Evolutionary conservation across 2,888 invertebrate species (phyloP).

Genomic region (Orthonevra nobilis): DNA sequence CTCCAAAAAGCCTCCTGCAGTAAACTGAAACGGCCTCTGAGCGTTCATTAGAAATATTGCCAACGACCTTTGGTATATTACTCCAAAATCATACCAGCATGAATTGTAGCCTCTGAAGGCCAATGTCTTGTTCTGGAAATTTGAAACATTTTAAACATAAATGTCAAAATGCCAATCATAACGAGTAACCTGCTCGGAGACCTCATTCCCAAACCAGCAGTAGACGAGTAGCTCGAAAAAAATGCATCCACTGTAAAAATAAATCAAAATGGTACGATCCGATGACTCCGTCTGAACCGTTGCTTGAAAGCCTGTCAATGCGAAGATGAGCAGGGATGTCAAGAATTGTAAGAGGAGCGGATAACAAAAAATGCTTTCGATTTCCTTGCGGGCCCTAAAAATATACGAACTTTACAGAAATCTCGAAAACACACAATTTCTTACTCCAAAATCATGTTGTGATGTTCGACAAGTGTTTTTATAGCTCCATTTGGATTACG

Average conservation of each 20-base stretch:
- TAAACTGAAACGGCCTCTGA: constrained; percentile 73
- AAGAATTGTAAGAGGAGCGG: constrained; percentile 74
- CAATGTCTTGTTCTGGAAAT: constrained; percentile 73
- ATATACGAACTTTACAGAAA: no score
- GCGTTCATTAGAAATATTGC: constrained; percentile 72
- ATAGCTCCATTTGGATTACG: constrained; percentile 69
- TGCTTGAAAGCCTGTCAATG: constrained; percentile 75
- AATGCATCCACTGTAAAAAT: constrained; percentile 73
- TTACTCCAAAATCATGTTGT: constrained; percentile 73
- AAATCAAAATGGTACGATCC: constrained; percentile 72
- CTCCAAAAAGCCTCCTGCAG: constrained; percentile 74
- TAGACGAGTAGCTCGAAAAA: constrained; percentile 74
- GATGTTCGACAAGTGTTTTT: constrained; percentile 72
- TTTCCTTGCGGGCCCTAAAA: constrained; percentile 72
- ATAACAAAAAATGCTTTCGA: constrained; percentile 72
- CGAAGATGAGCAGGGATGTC: constrained; percentile 73
- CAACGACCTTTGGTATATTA: constrained; percentile 70
- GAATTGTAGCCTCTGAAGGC: constrained; percentile 72
- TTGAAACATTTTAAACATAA: background rate
- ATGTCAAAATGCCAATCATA: no score
- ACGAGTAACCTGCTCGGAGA: constrained; percentile 72
- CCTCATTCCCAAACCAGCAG: constrained; percentile 76
- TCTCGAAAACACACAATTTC: no score
- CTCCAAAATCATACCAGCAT: constrained; percentile 73
- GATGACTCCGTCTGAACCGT: constrained; percentile 71